Percentiles rank a stretch among this genome's conserved stretches.
Conservation (phyloP, 2,113 vertebrate genomes). For the Cinclus cinclus region DNA sequence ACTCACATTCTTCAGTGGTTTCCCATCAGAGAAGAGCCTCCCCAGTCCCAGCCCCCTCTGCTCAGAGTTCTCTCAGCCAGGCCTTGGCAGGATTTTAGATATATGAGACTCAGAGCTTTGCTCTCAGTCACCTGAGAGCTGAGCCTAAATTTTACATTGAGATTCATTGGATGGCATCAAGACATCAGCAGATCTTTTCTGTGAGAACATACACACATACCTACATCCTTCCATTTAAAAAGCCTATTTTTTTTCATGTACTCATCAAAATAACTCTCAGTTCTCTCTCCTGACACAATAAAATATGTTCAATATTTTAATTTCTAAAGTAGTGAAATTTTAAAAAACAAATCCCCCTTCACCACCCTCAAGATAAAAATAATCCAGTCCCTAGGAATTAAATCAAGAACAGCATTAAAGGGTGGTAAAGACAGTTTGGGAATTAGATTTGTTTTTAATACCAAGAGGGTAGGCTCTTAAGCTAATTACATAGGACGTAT, state of each 20-base stretch:
- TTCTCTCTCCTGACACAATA: background rate
- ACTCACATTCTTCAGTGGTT: background rate
- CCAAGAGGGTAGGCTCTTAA: background rate
- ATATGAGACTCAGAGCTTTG: background rate
- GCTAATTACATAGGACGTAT: background rate
- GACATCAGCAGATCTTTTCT: background rate
- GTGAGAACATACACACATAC: background rate
- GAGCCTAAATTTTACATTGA: background rate
- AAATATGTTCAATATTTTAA: background rate
- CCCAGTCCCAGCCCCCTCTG: too few species aligned
- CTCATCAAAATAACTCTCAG: background rate
- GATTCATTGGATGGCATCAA: background rate
- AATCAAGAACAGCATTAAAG: background rate
- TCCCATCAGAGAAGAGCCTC: background rate
- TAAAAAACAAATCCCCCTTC: background rate
- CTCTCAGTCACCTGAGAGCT: background rate
- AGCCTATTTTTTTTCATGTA: background rate
- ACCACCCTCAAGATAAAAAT: background rate
- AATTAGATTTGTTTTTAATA: background rate
- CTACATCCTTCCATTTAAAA: background rate
- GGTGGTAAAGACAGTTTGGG: background rate
- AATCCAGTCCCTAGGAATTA: background rate
- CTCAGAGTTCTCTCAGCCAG: background rate
- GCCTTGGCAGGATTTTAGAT: background rate
- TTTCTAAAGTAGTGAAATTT: background rate